Evolutionary conservation across 2,113 vertebrate species (phyloP).

Genomic region (Proteles cristata): DNA sequence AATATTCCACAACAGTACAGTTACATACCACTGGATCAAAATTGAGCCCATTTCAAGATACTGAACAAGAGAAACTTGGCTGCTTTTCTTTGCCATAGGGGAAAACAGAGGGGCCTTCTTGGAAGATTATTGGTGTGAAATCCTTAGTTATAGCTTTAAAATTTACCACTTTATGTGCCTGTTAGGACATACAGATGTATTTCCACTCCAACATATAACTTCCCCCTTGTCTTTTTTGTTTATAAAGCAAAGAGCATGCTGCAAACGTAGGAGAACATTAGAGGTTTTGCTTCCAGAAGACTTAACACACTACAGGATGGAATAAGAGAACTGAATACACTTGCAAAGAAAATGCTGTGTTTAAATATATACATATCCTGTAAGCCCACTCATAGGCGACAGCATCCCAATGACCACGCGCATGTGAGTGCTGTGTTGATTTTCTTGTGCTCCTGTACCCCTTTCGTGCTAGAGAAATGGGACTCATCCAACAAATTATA

Average conservation of each 20-base stretch:
- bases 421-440: rapidly evolving
- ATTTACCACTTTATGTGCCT: not conserved
- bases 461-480: not conserved
- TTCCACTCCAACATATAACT: conserved; percentile 37
- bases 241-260: conserved; percentile 14
- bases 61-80: conserved; percentile 76
- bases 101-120: conserved; percentile 78
- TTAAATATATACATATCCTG: not conserved
- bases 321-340: not conserved
- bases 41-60: conserved; percentile 72
- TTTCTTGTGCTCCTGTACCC: not conserved
- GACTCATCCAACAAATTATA: not conserved
- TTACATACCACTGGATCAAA: not conserved
- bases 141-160: conserved; percentile 74
- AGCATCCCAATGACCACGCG: rapidly evolving
- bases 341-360: not conserved
- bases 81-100: conserved; percentile 79
- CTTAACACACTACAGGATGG: not conserved
- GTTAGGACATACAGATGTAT: conserved; percentile 25
- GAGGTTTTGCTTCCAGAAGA: conserved; percentile 6
- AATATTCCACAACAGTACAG: conserved; percentile 71
- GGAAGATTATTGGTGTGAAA: conserved; percentile 81
- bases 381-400: too few species aligned
- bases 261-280: not conserved
- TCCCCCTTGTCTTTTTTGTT: not conserved